Evolutionary conservation across 1,140 invertebrate species (phyloP).

Genomic region (Druon quercuslanigerum): DNA sequence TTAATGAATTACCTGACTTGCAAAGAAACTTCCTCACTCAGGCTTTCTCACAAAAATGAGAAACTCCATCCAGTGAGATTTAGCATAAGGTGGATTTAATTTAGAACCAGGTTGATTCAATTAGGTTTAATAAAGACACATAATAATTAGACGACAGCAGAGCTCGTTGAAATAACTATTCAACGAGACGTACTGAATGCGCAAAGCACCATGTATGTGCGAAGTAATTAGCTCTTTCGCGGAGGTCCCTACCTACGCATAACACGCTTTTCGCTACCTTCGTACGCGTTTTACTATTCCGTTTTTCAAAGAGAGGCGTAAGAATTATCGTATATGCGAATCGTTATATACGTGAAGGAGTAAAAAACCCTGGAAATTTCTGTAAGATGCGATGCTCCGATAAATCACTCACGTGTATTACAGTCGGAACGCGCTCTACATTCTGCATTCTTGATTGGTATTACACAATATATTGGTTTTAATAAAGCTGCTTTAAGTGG

Average conservation of each 20-base stretch:
- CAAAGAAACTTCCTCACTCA: not conserved
- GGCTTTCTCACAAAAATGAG: not conserved
- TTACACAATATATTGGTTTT: slow-evolving; percentile 7
- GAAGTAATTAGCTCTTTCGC: slow-evolving; percentile 9
- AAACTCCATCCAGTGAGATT: not conserved
- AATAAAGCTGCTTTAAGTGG: not conserved
- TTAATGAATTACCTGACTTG: too few species aligned
- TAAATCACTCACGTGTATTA: not conserved
- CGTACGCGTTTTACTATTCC: not conserved
- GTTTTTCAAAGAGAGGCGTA: not conserved
- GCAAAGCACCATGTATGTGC: not conserved
- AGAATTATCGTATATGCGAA: not conserved
- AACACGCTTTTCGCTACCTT: not conserved
- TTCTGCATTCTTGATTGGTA: not conserved
- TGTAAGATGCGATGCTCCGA: not conserved
- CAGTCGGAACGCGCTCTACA: not conserved
- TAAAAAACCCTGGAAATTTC: not conserved
- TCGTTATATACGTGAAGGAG: not conserved
- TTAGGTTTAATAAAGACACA: slow-evolving; percentile 21
- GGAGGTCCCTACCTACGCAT: slow-evolving; percentile 5
- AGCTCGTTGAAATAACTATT: slow-evolving; percentile 8
- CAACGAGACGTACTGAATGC: not conserved
- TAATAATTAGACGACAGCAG: slow-evolving; percentile 8
- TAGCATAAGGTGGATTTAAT: too few species aligned
- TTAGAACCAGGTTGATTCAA: not conserved